These are phyloP conservation scores for Tachysurus vachellii DNA, from an alignment of 2,113 vertebrate genomes.

Conservation along the genomic window DNA sequence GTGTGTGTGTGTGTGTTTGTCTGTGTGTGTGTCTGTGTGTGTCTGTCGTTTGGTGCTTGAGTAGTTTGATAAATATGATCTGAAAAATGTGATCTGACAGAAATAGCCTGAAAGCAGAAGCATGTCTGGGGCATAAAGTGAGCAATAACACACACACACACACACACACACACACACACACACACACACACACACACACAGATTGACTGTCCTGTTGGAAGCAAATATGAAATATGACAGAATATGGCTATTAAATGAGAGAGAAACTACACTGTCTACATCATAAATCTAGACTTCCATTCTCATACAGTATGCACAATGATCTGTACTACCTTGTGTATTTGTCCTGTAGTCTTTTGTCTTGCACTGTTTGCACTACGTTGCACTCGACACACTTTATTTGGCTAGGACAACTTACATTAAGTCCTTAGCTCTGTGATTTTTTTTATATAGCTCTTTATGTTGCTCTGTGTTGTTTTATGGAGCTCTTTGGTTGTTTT, in stretches of 20 bases:
- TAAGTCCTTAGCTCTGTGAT: too few species aligned
- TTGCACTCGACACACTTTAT: too few species aligned
- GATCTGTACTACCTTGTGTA: too few species aligned
- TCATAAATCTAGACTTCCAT: background rate
- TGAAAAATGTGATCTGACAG: constrained; percentile 33
- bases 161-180: constrained; percentile 24
- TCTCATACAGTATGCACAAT: background rate
- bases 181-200: background rate
- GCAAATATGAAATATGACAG: background rate
- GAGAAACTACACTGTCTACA: background rate
- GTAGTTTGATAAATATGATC: constrained; percentile 13
- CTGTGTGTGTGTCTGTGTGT: background rate
- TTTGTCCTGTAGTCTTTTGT: too few species aligned
- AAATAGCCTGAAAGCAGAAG: constrained; percentile 26
- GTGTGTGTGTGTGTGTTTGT: constrained; percentile 7
- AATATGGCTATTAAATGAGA: background rate
- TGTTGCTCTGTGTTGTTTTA: too few species aligned
- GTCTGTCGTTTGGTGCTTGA: background rate
- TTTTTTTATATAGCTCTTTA: too few species aligned
- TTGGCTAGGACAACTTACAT: too few species aligned
- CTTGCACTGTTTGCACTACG: too few species aligned
- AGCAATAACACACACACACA: constrained; percentile 15
- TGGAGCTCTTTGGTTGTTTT: too few species aligned
- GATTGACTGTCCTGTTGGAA: background rate
- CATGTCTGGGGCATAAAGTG: constrained; percentile 21